Conservation (phyloP, 2,888 invertebrate genomes). For the Tinea trinotella region DNA sequence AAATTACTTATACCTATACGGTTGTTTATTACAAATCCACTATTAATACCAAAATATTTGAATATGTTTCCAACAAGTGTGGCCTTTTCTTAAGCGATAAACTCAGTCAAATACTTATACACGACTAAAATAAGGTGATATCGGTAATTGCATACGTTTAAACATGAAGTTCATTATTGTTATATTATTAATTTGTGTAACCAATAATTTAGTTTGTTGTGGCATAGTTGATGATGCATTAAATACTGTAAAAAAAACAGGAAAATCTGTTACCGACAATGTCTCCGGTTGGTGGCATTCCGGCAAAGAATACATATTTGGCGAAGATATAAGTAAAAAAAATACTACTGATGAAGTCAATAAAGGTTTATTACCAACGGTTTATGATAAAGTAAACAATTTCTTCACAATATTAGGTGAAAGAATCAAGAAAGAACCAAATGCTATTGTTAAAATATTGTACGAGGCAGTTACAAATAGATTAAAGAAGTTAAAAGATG, state of each 20-base stretch:
- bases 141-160: neutral
- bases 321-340: slow-evolving; percentile 19
- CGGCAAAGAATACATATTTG: slow-evolving; percentile 25
- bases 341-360: neutral
- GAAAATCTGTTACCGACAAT: slow-evolving; percentile 23
- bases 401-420: neutral
- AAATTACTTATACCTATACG: no score
- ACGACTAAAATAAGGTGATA: no score
- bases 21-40: no score
- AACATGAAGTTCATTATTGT: slow-evolving; percentile 3
- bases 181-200: neutral
- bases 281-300: slow-evolving; percentile 23
- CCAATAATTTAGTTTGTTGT: slow-evolving; percentile 12
- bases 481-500: slow-evolving; percentile 1
- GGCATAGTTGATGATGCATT: slow-evolving; percentile 23
- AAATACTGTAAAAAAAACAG: slow-evolving; percentile 24
- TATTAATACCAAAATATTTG: no score
- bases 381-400: neutral
- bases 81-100: slow-evolving; percentile 4
- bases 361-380: neutral
- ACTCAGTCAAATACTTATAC: no score
- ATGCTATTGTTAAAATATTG: neutral
- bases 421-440: neutral
- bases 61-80: neutral
- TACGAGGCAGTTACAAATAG: slow-evolving; percentile 13